Evolutionary conservation across 2,113 vertebrate genomes (phyloP), one percentile per base, ranked within the genome.

Genomic region (Cryptomyrus ogoouensis): DNA sequence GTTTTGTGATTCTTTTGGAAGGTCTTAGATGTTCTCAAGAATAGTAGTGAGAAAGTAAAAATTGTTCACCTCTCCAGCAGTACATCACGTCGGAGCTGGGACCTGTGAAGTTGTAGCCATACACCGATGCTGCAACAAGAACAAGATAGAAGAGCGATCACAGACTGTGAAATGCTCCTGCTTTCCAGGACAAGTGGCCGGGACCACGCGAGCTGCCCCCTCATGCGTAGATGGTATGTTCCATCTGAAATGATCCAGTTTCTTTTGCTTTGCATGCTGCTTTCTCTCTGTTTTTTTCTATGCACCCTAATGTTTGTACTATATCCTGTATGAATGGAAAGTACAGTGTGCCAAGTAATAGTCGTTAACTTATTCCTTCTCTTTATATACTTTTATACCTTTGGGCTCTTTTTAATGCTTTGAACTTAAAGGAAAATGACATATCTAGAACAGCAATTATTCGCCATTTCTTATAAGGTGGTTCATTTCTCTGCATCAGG

Each of bases 61-160:
- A 42, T 1, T 80, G 74, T 42, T 42, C 13, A 80, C 17, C 35
- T 80, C 35, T 42, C 35, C 74, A 42, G 74, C 31, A 42, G 74
- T 80, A 42, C 35, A 80, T 42, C 74, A 42, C 6, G 5, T 80
- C 35, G 35, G 74, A 80, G 35, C 74, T 80, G 74, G 74, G 31
- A 80, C 74, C 74, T 80, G 74, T 80, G 74, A 80, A 80, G 74
- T 80, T 80, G 74, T 80, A 80, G 74, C 74, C 74, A 19, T 80
- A 42, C 74, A 80, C 74, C 74, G 74, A 42, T 80, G 74, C 74
- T 80, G 74, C 74, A 80, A 80, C 74, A 80, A 80, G 74, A 80
- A 80, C 35, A 80, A 80, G 35, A 80, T 80, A 80, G 74, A 80
- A 19, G 74, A 80, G 35, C 74, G 74, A 42, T 80, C 74, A 19